Percentiles rank a stretch among this genome's conserved stretches.
Evolutionary conservation across 2,797 vertebrate species (phyloP).

Genomic region (Linurgus olivaceus): DNA sequence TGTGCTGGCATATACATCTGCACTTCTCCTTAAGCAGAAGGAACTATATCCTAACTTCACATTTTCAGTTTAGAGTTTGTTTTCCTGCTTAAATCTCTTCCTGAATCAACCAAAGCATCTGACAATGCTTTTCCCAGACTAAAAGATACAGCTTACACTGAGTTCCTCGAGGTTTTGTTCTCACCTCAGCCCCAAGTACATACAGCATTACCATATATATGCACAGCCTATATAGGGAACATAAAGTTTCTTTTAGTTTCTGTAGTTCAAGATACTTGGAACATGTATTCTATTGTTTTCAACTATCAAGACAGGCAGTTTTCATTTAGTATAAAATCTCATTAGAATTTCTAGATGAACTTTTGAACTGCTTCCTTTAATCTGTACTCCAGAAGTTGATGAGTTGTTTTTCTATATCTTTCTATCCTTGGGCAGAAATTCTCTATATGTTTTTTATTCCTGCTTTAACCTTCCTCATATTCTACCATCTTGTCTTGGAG

Average conservation of each 20-base stretch:
- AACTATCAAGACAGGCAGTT: background rate
- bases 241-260: background rate
- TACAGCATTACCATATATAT: background rate
- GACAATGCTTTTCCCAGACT: background rate
- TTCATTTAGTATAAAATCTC: background rate
- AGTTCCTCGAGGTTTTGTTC: background rate
- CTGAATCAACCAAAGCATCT: background rate
- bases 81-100: background rate
- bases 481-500: conserved; percentile 71
- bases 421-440: conserved; percentile 10
- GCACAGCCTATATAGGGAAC: background rate
- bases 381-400: background rate
- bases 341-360: background rate
- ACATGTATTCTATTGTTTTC: background rate
- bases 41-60: background rate
- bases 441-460: conserved; percentile 61
- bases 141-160: background rate
- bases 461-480: conserved; percentile 69
- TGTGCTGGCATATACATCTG: background rate
- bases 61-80: background rate
- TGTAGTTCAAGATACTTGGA: background rate
- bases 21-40: background rate
- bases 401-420: background rate
- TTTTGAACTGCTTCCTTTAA: background rate
- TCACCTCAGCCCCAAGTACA: background rate